Evolutionary conservation across 2,797 vertebrate species (phyloP).

Genomic region (Crossoptilon crossoptilon): DNA sequence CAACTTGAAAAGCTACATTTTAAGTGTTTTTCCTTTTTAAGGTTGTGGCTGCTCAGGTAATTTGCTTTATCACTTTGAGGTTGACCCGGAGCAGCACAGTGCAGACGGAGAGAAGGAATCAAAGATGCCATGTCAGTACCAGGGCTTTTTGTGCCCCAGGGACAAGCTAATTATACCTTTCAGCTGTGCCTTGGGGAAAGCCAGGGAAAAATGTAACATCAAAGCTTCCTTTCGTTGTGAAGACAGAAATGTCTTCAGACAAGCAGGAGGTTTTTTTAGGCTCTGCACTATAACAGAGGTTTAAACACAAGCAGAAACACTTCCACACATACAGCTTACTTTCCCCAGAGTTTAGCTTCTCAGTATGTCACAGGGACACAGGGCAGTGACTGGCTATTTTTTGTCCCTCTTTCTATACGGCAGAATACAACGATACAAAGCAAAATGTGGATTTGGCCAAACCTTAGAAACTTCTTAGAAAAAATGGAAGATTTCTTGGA

Average conservation of each 20-base stretch:
- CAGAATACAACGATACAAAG: background rate
- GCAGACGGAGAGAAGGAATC: background rate
- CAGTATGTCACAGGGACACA: background rate
- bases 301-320: background rate
- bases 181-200: background rate
- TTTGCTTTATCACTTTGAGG: background rate
- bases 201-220: background rate
- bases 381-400: fast-evolving
- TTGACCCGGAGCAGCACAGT: background rate
- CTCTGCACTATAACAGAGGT: background rate
- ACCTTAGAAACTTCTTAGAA: background rate
- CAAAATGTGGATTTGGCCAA: background rate
- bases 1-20: background rate
- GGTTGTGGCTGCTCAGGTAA: background rate
- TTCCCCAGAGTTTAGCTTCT: background rate
- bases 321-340: background rate
- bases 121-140: background rate
- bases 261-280: background rate
- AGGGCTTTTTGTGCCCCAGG: background rate
- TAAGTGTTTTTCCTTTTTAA: background rate
- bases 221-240: background rate
- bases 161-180: background rate
- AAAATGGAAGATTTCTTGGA: background rate
- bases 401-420: background rate
- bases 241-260: background rate